These are phyloP conservation scores for Tympanuchus pallidicinctus DNA, from an alignment of 2,113 vertebrate genomes.

Conservation along the genomic window DNA sequence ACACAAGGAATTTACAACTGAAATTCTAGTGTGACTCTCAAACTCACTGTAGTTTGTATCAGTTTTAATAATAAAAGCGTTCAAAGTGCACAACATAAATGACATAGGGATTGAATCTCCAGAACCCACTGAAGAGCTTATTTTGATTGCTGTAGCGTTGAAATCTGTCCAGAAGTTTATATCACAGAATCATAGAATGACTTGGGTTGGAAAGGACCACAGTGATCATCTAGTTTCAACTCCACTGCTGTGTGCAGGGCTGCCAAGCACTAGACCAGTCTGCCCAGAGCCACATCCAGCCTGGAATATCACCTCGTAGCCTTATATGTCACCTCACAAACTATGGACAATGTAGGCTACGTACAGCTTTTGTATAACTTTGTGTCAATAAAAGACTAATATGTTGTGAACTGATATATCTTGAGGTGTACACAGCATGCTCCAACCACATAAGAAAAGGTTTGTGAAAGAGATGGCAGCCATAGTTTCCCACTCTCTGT, in stretches of 20 bases:
- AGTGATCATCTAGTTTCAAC: too few species aligned
- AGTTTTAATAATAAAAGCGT: not conserved
- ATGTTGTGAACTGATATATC: not conserved
- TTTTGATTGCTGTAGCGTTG: not conserved
- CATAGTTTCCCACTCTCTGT: not conserved
- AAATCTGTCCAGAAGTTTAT: not conserved
- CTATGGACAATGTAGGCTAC: not conserved
- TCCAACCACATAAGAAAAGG: not conserved
- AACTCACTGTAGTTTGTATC: not conserved
- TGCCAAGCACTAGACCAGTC: too few species aligned
- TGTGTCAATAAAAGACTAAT: not conserved
- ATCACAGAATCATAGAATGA: not conserved
- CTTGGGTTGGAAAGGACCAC: too few species aligned
- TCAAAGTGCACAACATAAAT: not conserved
- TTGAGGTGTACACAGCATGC: not conserved
- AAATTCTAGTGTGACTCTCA: not conserved
- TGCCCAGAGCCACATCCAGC: too few species aligned
- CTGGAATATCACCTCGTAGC: too few species aligned
- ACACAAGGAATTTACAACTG: not conserved
- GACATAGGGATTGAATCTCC: not conserved
- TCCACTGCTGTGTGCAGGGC: too few species aligned
- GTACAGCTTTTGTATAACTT: not conserved
- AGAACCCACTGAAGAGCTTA: not conserved
- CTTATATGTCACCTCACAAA: not conserved
- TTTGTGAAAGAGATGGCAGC: not conserved